A percentile compares a stretch with the other conserved stretches of the same genome.
phyloP scores from a whole-genome alignment of 1,140 invertebrate genomes.

The Diplogasteroides magnus region DNA sequence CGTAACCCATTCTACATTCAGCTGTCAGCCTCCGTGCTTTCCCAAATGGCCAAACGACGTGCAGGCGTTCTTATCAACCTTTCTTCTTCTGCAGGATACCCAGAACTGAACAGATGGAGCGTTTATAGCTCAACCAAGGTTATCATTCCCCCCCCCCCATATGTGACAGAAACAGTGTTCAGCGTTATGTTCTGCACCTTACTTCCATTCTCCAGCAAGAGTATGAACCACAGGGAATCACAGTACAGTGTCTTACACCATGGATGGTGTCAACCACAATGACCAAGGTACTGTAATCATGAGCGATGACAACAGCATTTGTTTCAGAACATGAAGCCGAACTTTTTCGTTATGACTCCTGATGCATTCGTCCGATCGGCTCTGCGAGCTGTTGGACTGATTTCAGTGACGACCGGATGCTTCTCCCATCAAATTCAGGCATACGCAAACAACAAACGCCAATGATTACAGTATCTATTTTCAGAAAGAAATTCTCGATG shows the following conservation, averaged over 20 bases:
- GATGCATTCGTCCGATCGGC: no score
- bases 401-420: no score
- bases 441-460: no score
- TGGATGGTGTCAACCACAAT: slow-evolving; percentile 55
- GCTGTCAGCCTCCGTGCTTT: slow-evolving; percentile 34
- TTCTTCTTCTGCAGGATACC: slow-evolving; percentile 29
- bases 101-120: slow-evolving; percentile 33
- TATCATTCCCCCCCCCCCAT: no score
- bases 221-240: slow-evolving; percentile 40
- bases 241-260: slow-evolving; percentile 43
- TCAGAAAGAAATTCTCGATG: no score
- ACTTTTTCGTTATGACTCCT: no score
- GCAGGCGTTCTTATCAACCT: slow-evolving; percentile 39
- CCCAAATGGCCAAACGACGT: slow-evolving; percentile 34
- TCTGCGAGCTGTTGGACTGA: no score
- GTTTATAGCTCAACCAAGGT: slow-evolving; percentile 50
- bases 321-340: no score
- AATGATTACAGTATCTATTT: no score
- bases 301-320: no score
- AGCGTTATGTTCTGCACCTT: slow-evolving; percentile 42
- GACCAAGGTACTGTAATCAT: no score
- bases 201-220: slow-evolving; percentile 42
- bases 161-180: neutral
- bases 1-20: neutral
- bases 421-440: no score